These are phyloP conservation scores for Chiroxiphia lanceolata DNA, from an alignment of 2,797 vertebrate species.

Conservation along the genomic window DNA sequence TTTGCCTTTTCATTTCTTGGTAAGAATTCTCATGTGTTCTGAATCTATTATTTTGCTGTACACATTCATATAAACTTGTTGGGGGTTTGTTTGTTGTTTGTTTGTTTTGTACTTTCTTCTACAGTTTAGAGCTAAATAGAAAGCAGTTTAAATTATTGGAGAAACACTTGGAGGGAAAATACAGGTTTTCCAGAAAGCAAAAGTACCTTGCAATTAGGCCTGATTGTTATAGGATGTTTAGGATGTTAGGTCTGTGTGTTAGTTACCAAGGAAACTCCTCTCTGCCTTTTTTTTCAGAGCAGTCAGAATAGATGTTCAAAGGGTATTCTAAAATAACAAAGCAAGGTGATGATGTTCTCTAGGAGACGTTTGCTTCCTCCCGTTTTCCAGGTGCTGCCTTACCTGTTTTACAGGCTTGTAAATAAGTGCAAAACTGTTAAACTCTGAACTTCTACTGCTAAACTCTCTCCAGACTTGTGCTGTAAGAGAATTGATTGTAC, in stretches of 20 bases:
- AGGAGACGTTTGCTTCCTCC: background rate
- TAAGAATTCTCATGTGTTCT: background rate
- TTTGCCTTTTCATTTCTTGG: background rate
- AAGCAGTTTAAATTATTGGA: background rate
- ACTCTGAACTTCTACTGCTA: background rate
- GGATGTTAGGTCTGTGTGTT: background rate
- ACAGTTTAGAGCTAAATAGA: background rate
- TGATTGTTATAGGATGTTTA: background rate
- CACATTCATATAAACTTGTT: background rate
- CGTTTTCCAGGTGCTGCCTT: constrained; percentile 6
- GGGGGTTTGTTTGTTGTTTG: background rate
- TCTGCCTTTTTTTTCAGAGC: background rate
- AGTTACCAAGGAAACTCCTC: constrained; percentile 30
- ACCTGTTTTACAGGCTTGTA: constrained; percentile 35
- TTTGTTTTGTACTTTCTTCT: background rate
- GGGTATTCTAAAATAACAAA: background rate
- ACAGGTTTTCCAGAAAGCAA: constrained; percentile 19
- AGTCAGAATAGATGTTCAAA: constrained; percentile 25
- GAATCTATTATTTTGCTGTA: background rate
- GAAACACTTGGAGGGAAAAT: background rate
- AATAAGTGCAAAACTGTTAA: background rate
- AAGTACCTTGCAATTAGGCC: constrained; percentile 10
- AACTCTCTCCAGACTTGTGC: background rate
- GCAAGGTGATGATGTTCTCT: background rate
- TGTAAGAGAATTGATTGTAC: background rate